These are phyloP conservation scores for Cybosia mesomella DNA, from an alignment of 2,888 invertebrate genomes.

Conservation along the genomic window DNA sequence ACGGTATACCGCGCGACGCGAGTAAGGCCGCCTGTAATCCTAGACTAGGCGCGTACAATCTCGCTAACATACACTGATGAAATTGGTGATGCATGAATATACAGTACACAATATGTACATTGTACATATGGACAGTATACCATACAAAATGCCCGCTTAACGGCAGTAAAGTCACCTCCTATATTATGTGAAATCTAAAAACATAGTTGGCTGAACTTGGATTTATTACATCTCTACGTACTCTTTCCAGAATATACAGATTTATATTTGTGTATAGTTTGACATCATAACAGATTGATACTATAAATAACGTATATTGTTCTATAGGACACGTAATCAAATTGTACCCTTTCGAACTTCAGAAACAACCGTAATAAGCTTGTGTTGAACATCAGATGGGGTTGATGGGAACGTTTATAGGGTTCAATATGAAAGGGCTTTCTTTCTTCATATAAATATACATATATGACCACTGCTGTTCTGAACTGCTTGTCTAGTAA, in stretches of 20 bases:
- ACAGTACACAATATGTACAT: too few relatives aligned
- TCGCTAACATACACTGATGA: too few relatives aligned
- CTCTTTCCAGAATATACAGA: not conserved
- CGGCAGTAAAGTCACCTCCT: not conserved
- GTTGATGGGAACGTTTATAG: conserved; percentile 11
- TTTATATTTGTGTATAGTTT: not conserved
- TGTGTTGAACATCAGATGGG: conserved; percentile 17
- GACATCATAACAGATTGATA: conserved; percentile 8
- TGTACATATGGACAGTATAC: too few relatives aligned
- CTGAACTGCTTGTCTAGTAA: too few relatives aligned
- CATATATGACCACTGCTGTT: not conserved
- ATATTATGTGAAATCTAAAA: not conserved
- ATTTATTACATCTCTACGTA: not conserved
- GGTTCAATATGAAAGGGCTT: not conserved
- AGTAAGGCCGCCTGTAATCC: too few relatives aligned
- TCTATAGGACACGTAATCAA: conserved; percentile 14
- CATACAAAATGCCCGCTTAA: too few relatives aligned
- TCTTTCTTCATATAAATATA: not conserved
- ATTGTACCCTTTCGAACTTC: conserved; percentile 14
- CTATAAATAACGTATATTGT: conserved; percentile 13
- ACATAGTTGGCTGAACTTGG: not conserved
- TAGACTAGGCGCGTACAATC: too few relatives aligned
- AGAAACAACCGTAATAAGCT: conserved; percentile 15
- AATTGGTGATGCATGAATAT: too few relatives aligned
- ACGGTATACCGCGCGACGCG: too few relatives aligned